Evolutionary conservation across 2,113 vertebrate species (phyloP).

Genomic region (Panthera leo): DNA sequence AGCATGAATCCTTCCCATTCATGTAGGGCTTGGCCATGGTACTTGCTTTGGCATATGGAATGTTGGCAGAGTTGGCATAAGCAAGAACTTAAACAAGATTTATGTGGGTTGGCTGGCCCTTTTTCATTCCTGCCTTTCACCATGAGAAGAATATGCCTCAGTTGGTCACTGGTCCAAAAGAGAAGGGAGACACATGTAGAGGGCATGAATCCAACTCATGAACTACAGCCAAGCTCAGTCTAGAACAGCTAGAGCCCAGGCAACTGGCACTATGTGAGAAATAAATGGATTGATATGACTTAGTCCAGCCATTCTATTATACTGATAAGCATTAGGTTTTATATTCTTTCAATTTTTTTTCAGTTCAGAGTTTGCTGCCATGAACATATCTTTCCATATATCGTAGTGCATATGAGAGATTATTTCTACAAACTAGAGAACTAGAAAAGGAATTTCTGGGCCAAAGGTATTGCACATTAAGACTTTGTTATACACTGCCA

Average conservation of each 20-base stretch:
- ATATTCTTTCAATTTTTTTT: background rate
- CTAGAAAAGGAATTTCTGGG: background rate
- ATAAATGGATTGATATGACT: background rate
- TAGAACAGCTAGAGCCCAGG: background rate
- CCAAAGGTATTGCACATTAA: background rate
- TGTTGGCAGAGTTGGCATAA: background rate
- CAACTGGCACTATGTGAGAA: background rate
- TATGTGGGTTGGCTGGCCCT: background rate
- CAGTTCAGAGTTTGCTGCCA: background rate
- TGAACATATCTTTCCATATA: background rate
- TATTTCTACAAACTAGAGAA: background rate
- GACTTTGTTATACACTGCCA: background rate
- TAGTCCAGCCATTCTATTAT: background rate
- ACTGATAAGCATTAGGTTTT: background rate
- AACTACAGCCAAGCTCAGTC: background rate
- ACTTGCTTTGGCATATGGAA: background rate
- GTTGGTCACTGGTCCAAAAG: background rate
- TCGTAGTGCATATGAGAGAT: background rate
- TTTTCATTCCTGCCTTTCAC: background rate
- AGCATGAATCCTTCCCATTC: background rate
- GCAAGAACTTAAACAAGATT: background rate
- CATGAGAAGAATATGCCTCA: background rate
- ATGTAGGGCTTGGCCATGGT: background rate
- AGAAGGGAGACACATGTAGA: background rate
- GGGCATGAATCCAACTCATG: background rate